These are phyloP conservation scores for Phrynocephalus forsythii DNA, from an alignment of 2,797 vertebrate genomes.

Conservation along the genomic window DNA sequence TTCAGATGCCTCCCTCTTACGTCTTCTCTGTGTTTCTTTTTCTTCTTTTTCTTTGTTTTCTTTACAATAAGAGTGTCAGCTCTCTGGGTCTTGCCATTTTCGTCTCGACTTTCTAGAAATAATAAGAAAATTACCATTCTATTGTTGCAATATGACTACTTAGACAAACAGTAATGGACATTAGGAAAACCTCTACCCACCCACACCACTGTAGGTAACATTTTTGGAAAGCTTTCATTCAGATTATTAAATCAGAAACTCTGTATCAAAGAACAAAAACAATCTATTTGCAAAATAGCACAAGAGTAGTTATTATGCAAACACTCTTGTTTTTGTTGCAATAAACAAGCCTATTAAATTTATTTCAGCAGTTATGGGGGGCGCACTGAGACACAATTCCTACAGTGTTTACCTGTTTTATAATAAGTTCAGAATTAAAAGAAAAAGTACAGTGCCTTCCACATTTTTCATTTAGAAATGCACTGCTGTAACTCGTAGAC, in stretches of 20 bases:
- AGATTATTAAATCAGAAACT: slow-evolving; percentile 1
- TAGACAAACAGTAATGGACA: slow-evolving; percentile 25
- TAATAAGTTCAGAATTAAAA: background rate
- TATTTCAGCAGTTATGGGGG: background rate
- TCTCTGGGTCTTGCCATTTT: slow-evolving; percentile 88
- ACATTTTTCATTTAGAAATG: background rate
- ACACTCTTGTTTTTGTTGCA: background rate
- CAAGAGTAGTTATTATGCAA: background rate
- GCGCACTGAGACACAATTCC: background rate
- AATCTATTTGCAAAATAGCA: background rate
- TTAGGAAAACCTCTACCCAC: background rate
- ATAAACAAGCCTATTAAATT: background rate
- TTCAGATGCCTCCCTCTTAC: slow-evolving; percentile 86
- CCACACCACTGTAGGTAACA: background rate
- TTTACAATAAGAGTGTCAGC: slow-evolving; percentile 88
- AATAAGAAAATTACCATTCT: slow-evolving; percentile 73
- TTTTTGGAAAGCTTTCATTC: background rate
- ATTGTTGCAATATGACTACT: slow-evolving; percentile 34
- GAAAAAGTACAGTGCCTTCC: background rate
- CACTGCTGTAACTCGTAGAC: background rate
- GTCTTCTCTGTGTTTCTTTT: slow-evolving; percentile 92
- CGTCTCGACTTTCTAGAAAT: slow-evolving; percentile 84
- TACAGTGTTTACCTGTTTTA: background rate
- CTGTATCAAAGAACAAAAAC: background rate
- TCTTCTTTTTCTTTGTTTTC: slow-evolving; percentile 95